Conservation (phyloP, 2,113 vertebrate species). For the Toxostoma redivivum region DNA sequence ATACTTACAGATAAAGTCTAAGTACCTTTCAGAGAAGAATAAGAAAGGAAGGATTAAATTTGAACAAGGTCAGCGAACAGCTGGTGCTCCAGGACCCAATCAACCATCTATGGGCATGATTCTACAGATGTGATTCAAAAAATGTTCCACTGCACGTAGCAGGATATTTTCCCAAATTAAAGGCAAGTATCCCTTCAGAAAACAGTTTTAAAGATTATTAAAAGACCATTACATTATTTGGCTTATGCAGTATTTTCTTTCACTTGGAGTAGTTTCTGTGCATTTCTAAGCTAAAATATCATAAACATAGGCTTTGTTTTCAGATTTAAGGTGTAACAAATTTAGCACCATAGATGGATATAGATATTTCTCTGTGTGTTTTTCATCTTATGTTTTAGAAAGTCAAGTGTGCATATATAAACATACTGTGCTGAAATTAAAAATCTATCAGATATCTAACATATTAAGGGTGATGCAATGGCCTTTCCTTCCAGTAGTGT, state of each 20-base stretch:
- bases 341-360: background rate
- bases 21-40: background rate
- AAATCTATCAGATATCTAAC: background rate
- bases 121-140: background rate
- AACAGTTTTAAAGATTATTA: background rate
- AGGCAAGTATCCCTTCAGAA: background rate
- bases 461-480: background rate
- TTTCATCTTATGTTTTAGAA: background rate
- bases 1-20: background rate
- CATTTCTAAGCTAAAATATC: background rate
- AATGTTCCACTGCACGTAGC: background rate
- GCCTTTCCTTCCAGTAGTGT: background rate
- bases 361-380: background rate
- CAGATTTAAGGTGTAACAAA: background rate
- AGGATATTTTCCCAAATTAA: background rate
- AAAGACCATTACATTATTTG: background rate
- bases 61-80: background rate
- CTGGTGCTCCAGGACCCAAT: background rate
- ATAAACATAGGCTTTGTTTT: background rate
- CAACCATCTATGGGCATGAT: background rate
- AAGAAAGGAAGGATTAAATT: background rate
- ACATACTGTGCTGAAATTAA: background rate
- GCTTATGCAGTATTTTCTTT: background rate
- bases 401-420: background rate
- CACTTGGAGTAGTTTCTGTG: background rate